Evolutionary conservation across 1,140 invertebrate species (phyloP).

Genomic region (Tyrophagus putrescentiae): DNA sequence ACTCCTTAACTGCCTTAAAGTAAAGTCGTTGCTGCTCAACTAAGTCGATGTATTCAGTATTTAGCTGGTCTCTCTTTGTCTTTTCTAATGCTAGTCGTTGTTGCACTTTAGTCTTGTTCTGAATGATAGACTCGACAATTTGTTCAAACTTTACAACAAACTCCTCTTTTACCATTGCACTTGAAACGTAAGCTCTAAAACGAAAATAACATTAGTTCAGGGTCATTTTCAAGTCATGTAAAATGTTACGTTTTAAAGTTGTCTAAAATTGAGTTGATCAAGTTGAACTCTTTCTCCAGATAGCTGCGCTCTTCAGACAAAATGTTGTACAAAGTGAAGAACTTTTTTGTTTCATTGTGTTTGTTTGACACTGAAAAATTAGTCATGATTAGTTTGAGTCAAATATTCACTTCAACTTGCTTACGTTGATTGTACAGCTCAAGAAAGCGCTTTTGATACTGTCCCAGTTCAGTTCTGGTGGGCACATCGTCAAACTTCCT

Average conservation of each 20-base stretch:
- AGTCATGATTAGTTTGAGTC: too few species aligned
- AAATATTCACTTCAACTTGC: too few species aligned
- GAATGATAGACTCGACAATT: conserved; percentile 67
- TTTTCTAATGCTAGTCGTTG: conserved; percentile 50
- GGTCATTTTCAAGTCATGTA: not conserved
- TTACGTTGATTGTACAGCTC: conserved; percentile 90
- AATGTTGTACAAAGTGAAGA: conserved; percentile 88
- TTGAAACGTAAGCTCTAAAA: conserved; percentile 30
- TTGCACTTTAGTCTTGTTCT: conserved; percentile 56
- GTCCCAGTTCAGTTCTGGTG: conserved; percentile 71
- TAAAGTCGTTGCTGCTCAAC: conserved; percentile 68
- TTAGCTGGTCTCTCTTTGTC: conserved; percentile 50
- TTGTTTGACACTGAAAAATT: conserved; percentile 83
- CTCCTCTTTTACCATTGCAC: conserved; percentile 47
- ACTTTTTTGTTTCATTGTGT: conserved; percentile 91
- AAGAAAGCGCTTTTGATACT: conserved; percentile 86
- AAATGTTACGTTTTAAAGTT: conserved; percentile 40
- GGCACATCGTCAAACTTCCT: conserved; percentile 77
- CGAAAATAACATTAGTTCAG: conserved; percentile 4
- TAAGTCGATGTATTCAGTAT: conserved; percentile 49
- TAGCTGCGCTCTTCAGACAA: conserved; percentile 84
- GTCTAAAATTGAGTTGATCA: conserved; percentile 85
- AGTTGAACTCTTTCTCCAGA: conserved; percentile 68
- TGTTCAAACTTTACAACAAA: conserved; percentile 73
- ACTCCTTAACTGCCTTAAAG: conserved; percentile 62